Evolutionary conservation across 2,797 vertebrate genomes (phyloP), one percentile per base, ranked within the genome.

Genomic region (Xiphophorus birchmanni): DNA sequence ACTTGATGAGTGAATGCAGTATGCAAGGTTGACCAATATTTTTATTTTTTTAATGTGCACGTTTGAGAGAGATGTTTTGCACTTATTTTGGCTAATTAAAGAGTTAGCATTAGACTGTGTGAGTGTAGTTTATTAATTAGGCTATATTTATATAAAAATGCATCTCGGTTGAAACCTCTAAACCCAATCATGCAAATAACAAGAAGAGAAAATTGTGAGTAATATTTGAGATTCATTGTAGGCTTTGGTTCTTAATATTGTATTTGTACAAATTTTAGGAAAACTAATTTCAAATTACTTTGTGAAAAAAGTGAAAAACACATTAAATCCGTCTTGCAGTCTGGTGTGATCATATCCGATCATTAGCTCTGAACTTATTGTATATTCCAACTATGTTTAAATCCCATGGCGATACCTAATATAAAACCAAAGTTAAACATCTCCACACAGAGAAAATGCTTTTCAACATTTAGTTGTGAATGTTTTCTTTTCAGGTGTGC

Each of bases 1-100:
- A 96, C 91, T 92, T 85, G 13, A 86, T 75, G 83, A 88, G 82
- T 88, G 85, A 86, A 87, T 91, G 88, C 83, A 78, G 80, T 87
- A 90, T 94, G 90, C 48, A 5, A 32, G 58, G 71, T 54, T 82
- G 65, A 84, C 15, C 7, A 52, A 73, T 81, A 74, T 78, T 67
- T 23, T 44, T 1, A 75, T 60, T 6, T 32, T 60, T 60, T 29
- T 80, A 63, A 54, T 45, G n/a, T 74, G 0, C 88, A 71, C 71
- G n/a, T 76, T 75, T 18, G 5, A 60, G 50, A 76, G n/a, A 0
- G 74, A 1, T 71, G 74, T n/a, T 80, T 40, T 75, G 75, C 56
- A 75, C 84, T 79, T 82, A 1, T 75, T 82, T 79, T 79, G 79
- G 83, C 65, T 67, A 21, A 76, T 15, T 52, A 1, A 84, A 47